Percentiles rank a stretch among this genome's conserved stretches.
Evolutionary conservation across 2,113 vertebrate genomes (phyloP).

Genomic region (Coracopsis vasa): DNA sequence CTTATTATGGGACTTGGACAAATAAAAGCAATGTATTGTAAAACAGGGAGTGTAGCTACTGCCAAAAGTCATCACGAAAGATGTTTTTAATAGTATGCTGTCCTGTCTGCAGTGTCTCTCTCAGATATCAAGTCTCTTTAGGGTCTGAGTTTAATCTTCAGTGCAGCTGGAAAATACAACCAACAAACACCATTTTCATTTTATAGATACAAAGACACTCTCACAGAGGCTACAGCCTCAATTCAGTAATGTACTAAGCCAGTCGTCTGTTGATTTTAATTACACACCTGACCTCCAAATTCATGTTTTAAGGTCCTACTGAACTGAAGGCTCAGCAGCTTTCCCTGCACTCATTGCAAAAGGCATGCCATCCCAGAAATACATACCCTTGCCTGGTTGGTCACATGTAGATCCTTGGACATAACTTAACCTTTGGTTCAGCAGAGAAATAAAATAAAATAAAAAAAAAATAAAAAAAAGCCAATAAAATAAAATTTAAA

Average conservation of each 20-base stretch:
- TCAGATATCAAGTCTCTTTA: not conserved
- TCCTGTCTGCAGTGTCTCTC: not conserved
- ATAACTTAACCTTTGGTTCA: not conserved
- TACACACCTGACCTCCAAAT: not conserved
- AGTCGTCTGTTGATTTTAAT: not conserved
- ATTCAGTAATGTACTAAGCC: not conserved
- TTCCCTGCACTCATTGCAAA: not conserved
- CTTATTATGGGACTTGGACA: not conserved
- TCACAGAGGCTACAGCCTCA: rapidly evolving
- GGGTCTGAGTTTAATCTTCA: not conserved
- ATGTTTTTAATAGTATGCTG: not conserved
- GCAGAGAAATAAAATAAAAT: not conserved
- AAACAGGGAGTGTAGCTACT: not conserved
- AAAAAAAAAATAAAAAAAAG: not conserved
- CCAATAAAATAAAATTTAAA: not conserved
- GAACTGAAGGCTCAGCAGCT: not conserved
- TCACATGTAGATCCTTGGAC: not conserved
- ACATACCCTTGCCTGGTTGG: not conserved
- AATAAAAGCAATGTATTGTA: conserved; percentile 14
- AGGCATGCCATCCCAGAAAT: not conserved
- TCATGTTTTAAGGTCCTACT: not conserved
- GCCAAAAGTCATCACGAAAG: not conserved
- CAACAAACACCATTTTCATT: not conserved
- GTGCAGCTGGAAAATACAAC: not conserved
- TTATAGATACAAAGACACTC: not conserved